Base-by-base conservation (phyloP, 30 jellyfish, hydroid and myxozoan species). In the Turritopsis rubra region DNA sequence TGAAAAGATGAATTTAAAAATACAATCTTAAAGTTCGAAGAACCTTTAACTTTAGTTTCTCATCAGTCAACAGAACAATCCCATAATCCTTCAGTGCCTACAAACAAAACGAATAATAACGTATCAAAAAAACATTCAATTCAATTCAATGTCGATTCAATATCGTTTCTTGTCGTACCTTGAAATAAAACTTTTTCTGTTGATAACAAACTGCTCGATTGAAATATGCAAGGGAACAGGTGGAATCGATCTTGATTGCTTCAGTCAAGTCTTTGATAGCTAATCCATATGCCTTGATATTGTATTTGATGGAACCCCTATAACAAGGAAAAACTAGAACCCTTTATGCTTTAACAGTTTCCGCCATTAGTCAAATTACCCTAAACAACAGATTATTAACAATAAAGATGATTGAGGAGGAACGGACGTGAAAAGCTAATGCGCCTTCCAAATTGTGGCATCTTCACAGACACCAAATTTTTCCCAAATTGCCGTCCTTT, bases 151-250 rank as follows among this genome's bases (percentile, higher is more conserved):
- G n/a, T n/a, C n/a, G n/a, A n/a, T n/a, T n/a, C n/a, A n/a, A n/a
- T n/a, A n/a, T n/a, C n/a, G n/a, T n/a, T n/a, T n/a, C n/a, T n/a
- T n/a, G n/a, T n/a, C 79, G 8, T 65, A 80, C 87, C 87, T 24
- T 53, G 53, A 31, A 80, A 80, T 52, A 80, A 80, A 22, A 65
- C 8, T 60, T 53, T 80, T 80, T 80, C 52, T 24, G 21, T 41
- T 93, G 99, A 75, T 73, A 88, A 65, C 99, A 93, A 60, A 88
- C 96, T 0, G 99, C 99, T 72, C 99, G 88, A 72, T 88, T 88
- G 89, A 84, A 93, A 86, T 88, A 93, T 18, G 99, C 99, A 53
- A 93, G 73, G 29, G 68, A 52, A 73, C 99, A 93, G 54, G 79
- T 73, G 23, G 87, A 84, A 71, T 93, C 93, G 21, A 88, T 53